Base-by-base conservation (phyloP, 2,888 invertebrate species). In the Melinaea marsaeus region DNA sequence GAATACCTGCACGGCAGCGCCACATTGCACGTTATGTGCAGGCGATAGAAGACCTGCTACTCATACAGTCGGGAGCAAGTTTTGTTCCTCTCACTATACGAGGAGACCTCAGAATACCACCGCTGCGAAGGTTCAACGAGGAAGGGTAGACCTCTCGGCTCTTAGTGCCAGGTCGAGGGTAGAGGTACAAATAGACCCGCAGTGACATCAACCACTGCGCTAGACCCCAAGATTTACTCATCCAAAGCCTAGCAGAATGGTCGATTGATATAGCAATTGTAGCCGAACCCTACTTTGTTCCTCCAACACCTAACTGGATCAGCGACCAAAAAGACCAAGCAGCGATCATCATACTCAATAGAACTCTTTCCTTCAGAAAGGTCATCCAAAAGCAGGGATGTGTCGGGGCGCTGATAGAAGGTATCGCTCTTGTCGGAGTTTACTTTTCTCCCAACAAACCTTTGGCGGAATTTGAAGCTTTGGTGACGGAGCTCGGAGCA, bases 371-470 rank as follows among this genome's bases (percentile, higher is more conserved):
- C n/a, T n/a, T 51, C 3, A 47, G 33, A 13, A 22, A 47, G 6
- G 4, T 35, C 3, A 11, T 32, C 4, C 45, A 57, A 35, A 68
- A 66, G 0, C 48, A 35, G 2, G 71, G 73, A 1, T 70, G 45
- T n/a, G 69, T 71, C 0, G 63, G 62, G 0, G 65, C 45, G 2
- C 6, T 3, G 1, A 13, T 62, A 51, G 61, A 60, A 2, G 64
- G 47, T 1, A 34, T 63, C 0, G 46, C 60, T 0, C 7, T 72
- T 0, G 32, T 72, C 0, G 71, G 70, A 0, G 65, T 62, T 0
- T 74, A 73, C 42, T 72, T 71, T 61, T 70, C 71, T 0, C 73
- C 72, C 0, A 73, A 70, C 32, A 57, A 67, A 6, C 48, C 42
- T 5, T 57, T 72, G 4, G 56, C 65, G 0, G 70, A 74, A 4